These are phyloP conservation scores for Crocuta crocuta DNA, from an alignment of 2,113 vertebrate species.

Conservation along the genomic window DNA sequence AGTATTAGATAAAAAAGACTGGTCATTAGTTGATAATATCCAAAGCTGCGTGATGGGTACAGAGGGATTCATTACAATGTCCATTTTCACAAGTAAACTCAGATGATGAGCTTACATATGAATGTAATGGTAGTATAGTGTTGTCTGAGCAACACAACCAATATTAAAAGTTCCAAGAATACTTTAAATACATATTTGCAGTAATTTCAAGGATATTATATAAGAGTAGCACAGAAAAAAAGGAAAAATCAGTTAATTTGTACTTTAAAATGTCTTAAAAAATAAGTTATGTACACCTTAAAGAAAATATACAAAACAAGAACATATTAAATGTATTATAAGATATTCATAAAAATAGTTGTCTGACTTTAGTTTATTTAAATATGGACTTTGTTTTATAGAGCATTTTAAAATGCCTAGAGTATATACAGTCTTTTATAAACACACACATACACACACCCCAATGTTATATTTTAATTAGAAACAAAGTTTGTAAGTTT, in stretches of 20 bases:
- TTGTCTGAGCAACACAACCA: not conserved
- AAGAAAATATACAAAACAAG: constrained; percentile 7
- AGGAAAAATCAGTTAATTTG: constrained; percentile 30
- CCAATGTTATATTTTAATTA: constrained; percentile 22
- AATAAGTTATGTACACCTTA: not conserved
- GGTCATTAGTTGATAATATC: constrained; percentile 8
- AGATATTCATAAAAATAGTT: constrained; percentile 32
- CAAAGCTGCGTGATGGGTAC: not conserved
- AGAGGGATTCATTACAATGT: not conserved
- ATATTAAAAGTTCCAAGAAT: constrained; percentile 34
- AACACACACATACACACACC: not conserved
- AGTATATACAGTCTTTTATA: not conserved
- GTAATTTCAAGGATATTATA: constrained; percentile 25
- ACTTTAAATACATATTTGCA: not conserved
- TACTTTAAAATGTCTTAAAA: constrained; percentile 46
- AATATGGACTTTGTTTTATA: not conserved
- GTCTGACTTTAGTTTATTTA: constrained; percentile 29
- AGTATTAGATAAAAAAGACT: not conserved
- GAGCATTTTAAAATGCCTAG: constrained; percentile 32
- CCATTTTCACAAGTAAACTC: constrained; percentile 49
- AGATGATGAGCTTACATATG: not conserved
- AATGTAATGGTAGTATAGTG: not conserved
- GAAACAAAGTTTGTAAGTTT: constrained; percentile 11
- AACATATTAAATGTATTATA: not conserved
- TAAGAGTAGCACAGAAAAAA: not conserved